Percentiles rank a stretch among this genome's conserved stretches.
phyloP scores from a whole-genome alignment of 2,113 vertebrate genomes.

The Rhodinocichla rosea region DNA sequence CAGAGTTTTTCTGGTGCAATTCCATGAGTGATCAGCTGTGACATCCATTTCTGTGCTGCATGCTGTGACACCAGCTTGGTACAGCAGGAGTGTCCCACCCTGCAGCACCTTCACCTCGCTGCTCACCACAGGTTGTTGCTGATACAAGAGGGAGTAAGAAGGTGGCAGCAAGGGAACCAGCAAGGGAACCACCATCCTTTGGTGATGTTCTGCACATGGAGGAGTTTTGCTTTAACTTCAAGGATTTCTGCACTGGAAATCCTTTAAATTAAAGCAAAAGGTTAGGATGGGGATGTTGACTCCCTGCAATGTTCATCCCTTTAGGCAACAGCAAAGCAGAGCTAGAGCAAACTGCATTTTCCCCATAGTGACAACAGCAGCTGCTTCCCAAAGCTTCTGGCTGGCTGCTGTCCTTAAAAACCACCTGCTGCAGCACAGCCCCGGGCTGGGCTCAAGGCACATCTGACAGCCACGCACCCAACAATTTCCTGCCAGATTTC shows the following conservation, averaged over 20 bases:
- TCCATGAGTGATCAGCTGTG: background rate
- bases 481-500: constrained; percentile 6
- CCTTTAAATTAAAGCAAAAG: background rate
- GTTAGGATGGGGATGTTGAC: background rate
- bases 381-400: constrained; percentile 9
- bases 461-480: background rate
- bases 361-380: background rate
- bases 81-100: background rate
- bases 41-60: background rate
- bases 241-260: background rate
- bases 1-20: background rate
- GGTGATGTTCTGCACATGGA: background rate
- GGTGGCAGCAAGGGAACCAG: background rate
- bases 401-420: background rate
- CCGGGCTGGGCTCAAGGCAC: background rate
- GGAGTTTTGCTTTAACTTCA: background rate
- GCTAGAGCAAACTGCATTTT: background rate
- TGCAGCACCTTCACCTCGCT: background rate
- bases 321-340: background rate
- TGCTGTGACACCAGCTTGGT: background rate
- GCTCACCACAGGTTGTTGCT: background rate
- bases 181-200: background rate
- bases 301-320: background rate
- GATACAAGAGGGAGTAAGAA: background rate
- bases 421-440: background rate